Percentiles rank a stretch among this genome's conserved stretches.
Conservation (phyloP, 1,140 invertebrate genomes). For the Cotesia glomerata region DNA sequence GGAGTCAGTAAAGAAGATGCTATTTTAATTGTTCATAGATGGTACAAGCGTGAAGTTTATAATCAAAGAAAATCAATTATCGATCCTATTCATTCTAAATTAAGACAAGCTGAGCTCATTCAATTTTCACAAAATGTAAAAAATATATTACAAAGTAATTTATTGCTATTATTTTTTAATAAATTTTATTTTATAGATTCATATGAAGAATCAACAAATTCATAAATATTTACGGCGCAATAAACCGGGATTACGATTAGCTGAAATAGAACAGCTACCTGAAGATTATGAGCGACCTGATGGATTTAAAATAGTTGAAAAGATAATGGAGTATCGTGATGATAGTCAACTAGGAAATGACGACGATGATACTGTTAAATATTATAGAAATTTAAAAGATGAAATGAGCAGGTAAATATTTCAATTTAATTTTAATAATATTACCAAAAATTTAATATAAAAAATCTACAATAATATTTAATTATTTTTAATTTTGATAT, state of each 20-base stretch:
- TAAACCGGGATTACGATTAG: slow-evolving; percentile 66
- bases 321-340: slow-evolving; percentile 57
- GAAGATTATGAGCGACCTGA: slow-evolving; percentile 67
- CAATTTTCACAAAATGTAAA: slow-evolving; percentile 63
- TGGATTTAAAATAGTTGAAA: slow-evolving; percentile 68
- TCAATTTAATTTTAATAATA: slow-evolving; percentile 6
- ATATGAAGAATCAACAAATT: slow-evolving; percentile 72
- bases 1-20: slow-evolving; percentile 63
- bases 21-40: slow-evolving; percentile 58
- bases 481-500: slow-evolving; percentile 53
- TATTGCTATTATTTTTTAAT: background rate
- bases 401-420: slow-evolving; percentile 65
- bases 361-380: slow-evolving; percentile 58
- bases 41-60: slow-evolving; percentile 55
- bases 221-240: slow-evolving; percentile 73
- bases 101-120: slow-evolving; percentile 62
- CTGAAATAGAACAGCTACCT: slow-evolving; percentile 65
- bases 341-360: slow-evolving; percentile 48
- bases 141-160: background rate
- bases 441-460: no score
- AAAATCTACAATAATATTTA: no score
- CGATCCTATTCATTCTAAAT: slow-evolving; percentile 53
- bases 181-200: slow-evolving; percentile 61
- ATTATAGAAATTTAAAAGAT: slow-evolving; percentile 62
- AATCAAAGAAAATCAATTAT: slow-evolving; percentile 42